Evolutionary conservation across 2,888 invertebrate species (phyloP).

Genomic region (Mellilla xanthometata): DNA sequence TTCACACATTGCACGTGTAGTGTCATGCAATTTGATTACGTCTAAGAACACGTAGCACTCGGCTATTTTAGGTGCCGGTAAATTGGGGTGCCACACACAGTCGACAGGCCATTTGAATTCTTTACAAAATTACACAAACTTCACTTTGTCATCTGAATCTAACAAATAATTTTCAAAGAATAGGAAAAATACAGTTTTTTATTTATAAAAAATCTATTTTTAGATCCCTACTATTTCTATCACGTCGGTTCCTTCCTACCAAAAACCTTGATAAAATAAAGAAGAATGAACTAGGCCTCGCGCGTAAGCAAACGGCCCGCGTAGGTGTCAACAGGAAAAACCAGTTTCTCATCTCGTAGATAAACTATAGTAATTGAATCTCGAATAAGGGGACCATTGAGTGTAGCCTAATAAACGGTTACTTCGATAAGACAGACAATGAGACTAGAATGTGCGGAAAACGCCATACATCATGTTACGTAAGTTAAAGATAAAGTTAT

Average conservation of each 20-base stretch:
- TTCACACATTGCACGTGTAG: conserved; percentile 74
- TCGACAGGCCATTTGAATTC: conserved; percentile 34
- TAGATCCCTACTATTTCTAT: too few relatives aligned
- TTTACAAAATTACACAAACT: conserved; percentile 32
- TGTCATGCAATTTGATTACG: conserved; percentile 71
- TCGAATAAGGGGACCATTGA: conserved; percentile 8
- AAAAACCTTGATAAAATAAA: conserved; percentile 6
- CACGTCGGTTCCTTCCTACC: background rate
- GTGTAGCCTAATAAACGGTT: conserved; percentile 4
- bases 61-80: conserved; percentile 62
- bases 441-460: conserved; percentile 11
- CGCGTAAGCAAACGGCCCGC: conserved; percentile 16
- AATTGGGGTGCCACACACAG: conserved; percentile 41
- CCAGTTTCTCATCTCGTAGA: conserved; percentile 27
- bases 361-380: conserved; percentile 10
- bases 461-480: conserved; percentile 16
- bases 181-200: too few relatives aligned
- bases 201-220: too few relatives aligned
- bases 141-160: conserved; percentile 3
- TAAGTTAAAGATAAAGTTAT: conserved; percentile 23
- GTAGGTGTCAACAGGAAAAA: conserved; percentile 28
- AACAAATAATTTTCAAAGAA: background rate
- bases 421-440: conserved; percentile 3
- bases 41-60: conserved; percentile 44
- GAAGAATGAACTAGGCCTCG: conserved; percentile 12